These are phyloP conservation scores for Istiophorus platypterus DNA, from an alignment of 2,113 vertebrate species.

Conservation along the genomic window DNA sequence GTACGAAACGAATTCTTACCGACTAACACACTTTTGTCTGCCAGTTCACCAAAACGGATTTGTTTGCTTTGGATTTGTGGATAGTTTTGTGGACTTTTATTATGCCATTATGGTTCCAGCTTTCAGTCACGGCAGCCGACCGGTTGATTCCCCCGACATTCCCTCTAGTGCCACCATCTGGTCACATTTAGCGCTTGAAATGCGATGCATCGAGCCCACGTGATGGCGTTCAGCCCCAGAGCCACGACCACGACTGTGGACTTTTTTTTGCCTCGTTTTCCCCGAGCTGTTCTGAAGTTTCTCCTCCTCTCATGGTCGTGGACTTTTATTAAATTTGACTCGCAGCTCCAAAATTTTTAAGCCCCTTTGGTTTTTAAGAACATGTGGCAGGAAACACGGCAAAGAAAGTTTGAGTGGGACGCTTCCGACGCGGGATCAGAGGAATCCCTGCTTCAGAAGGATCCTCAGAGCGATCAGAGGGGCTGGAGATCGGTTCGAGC, in stretches of 20 bases:
- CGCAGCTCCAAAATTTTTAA: neutral
- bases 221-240: neutral
- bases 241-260: neutral
- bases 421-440: slow-evolving; percentile 6
- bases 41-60: too few species aligned
- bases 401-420: neutral
- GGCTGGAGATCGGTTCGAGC: neutral
- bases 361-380: slow-evolving; percentile 10
- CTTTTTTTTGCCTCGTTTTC: neutral
- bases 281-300: neutral
- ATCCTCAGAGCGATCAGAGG: neutral
- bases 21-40: too few species aligned
- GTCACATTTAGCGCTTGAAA: too few species aligned
- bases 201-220: too few species aligned
- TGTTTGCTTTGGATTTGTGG: too few species aligned
- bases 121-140: too few species aligned
- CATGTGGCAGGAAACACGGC: neutral
- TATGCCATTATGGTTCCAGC: too few species aligned
- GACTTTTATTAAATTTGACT: neutral
- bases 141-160: too few species aligned
- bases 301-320: neutral
- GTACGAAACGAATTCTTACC: too few species aligned
- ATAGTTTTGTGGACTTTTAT: too few species aligned
- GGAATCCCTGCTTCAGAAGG: neutral
- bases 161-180: too few species aligned